phyloP scores from a whole-genome alignment of 2,113 vertebrate genomes.

The Parotia lawesii region DNA sequence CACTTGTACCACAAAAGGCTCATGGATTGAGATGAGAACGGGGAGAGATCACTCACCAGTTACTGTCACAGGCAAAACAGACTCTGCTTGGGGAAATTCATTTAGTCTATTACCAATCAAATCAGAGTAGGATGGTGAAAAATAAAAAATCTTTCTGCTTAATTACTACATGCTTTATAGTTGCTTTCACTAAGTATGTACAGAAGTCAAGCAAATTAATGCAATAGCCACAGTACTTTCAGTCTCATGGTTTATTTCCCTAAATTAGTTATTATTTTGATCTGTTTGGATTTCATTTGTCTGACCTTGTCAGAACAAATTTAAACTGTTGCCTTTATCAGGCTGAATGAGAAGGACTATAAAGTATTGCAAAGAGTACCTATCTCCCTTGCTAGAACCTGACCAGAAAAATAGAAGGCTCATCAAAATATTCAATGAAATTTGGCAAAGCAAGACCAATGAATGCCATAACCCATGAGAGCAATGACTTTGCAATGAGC shows the following conservation, averaged over 20 bases:
- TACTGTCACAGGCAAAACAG: neutral
- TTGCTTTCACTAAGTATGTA: neutral
- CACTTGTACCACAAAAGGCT: neutral
- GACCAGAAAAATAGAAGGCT: neutral
- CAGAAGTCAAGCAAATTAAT: neutral
- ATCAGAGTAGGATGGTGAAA: neutral
- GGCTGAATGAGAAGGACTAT: neutral
- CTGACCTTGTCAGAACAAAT: neutral
- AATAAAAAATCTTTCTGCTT: neutral
- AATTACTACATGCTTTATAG: neutral
- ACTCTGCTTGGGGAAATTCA: neutral
- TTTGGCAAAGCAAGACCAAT: neutral
- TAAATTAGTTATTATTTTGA: neutral
- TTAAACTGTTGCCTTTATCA: neutral
- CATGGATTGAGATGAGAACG: neutral
- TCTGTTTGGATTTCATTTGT: neutral
- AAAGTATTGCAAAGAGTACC: neutral
- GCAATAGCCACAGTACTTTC: neutral
- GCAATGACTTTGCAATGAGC: neutral
- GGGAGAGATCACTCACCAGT: neutral
- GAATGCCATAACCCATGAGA: accelerated
- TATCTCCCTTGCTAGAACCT: neutral
- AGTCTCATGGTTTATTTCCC: neutral
- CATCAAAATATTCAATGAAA: neutral
- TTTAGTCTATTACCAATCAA: neutral